Conservation (phyloP, 2,888 invertebrate genomes). For the Notodonta ziczac region DNA sequence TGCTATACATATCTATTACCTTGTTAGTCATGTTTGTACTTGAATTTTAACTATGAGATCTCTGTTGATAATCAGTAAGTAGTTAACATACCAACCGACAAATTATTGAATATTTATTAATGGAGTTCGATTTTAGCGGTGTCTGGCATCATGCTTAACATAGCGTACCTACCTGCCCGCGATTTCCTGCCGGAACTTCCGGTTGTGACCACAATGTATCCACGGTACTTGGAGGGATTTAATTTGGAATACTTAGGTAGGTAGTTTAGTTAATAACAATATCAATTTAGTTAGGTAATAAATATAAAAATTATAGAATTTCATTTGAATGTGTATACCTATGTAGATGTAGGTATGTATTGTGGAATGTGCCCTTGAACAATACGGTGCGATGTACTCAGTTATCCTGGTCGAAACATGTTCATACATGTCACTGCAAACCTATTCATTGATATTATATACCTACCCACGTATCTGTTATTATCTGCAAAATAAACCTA, state of each 20-base stretch:
- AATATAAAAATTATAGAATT: neutral
- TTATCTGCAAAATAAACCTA: neutral
- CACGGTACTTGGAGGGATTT: conserved; percentile 9
- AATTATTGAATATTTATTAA: conserved; percentile 17
- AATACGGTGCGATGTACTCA: conserved; percentile 31
- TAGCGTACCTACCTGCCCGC: conserved; percentile 30
- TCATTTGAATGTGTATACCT: neutral
- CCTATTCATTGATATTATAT: conserved; percentile 20
- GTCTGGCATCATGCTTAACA: conserved; percentile 42
- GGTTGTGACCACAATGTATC: conserved; percentile 35
- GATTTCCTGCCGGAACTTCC: conserved; percentile 56
- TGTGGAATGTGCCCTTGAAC: conserved; percentile 31
- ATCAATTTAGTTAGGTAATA: neutral
- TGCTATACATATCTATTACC: too few species aligned
- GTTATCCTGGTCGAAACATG: conserved; percentile 46
- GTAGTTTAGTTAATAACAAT: too few species aligned
- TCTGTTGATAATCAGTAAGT: too few species aligned
- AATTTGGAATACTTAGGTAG: neutral
- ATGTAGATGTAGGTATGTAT: neutral
- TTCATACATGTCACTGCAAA: conserved; percentile 37
- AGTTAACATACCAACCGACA: conserved; percentile 3
- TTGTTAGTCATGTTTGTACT: too few species aligned
- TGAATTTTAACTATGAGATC: too few species aligned
- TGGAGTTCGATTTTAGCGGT: conserved; percentile 42
- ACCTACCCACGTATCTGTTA: conserved; percentile 8